Conservation (phyloP, 2,888 invertebrate genomes). For the Labia minor region DNA sequence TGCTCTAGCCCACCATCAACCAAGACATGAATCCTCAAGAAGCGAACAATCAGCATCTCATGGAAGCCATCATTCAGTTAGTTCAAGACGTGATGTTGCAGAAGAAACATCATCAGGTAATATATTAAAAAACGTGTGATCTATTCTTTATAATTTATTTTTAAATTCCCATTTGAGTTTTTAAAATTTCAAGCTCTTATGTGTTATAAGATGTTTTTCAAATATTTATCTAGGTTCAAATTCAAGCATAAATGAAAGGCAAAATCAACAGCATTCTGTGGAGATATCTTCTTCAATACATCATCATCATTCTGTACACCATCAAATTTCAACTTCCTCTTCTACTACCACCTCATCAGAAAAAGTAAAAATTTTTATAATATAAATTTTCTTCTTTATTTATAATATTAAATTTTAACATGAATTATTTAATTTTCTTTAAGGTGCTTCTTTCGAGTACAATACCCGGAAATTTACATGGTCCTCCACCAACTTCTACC, state of each 20-base stretch:
- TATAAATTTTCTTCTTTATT: not conserved
- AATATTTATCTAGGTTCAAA: constrained; percentile 18
- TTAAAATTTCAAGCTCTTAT: too few relatives aligned
- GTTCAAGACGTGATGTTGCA: constrained; percentile 9
- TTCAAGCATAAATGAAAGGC: not conserved
- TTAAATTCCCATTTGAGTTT: too few relatives aligned
- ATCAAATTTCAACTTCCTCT: constrained; percentile 46
- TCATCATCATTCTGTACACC: constrained; percentile 55
- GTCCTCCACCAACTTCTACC: constrained; percentile 53
- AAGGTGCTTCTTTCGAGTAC: not conserved
- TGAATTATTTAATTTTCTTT: not conserved
- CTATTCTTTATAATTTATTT: too few relatives aligned
- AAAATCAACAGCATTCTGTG: constrained; percentile 42
- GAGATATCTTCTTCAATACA: constrained; percentile 55
- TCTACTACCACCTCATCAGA: not conserved
- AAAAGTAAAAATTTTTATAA: not conserved
- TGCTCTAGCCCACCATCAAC: constrained; percentile 29
- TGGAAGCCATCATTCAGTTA: constrained; percentile 21
- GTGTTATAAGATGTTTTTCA: too few relatives aligned
- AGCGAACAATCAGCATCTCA: not conserved
- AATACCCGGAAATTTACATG: not conserved
- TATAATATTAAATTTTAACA: not conserved
- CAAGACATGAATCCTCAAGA: constrained; percentile 16
- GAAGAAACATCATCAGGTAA: not conserved
- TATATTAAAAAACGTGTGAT: too few relatives aligned